phyloP scores from a whole-genome alignment of 2,888 invertebrate species.

The Melinaea menophilus region DNA sequence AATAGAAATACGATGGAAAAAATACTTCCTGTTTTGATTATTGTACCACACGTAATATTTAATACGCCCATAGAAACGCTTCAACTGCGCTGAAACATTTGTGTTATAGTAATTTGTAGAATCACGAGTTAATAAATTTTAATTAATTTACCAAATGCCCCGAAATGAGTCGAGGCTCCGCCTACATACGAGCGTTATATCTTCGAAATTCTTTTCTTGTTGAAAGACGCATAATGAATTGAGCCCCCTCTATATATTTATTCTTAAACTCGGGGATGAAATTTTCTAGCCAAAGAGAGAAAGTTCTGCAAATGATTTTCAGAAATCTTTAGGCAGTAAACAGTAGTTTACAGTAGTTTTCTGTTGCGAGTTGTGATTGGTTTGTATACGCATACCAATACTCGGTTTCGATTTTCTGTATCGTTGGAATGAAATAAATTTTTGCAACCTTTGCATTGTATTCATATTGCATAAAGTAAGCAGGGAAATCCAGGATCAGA shows the following conservation, averaged over 20 bases:
- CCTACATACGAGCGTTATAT: conserved; percentile 45
- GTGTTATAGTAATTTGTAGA: too few species aligned
- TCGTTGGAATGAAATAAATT: not conserved
- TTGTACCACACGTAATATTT: too few species aligned
- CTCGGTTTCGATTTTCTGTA: not conserved
- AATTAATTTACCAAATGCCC: conserved; percentile 28
- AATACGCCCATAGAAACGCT: too few species aligned
- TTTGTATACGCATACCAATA: conserved; percentile 5
- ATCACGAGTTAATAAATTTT: conserved; percentile 30
- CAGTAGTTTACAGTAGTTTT: conserved; percentile 39
- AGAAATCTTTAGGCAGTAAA: conserved; percentile 44
- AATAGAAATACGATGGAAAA: too few species aligned
- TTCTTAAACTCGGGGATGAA: conserved; percentile 46
- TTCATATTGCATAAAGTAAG: too few species aligned
- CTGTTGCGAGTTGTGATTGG: conserved; percentile 28
- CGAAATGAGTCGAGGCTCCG: conserved; percentile 44
- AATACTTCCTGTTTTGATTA: too few species aligned
- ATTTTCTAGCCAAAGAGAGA: conserved; percentile 54
- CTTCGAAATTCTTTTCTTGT: conserved; percentile 68
- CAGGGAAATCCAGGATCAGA: not conserved
- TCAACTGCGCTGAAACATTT: too few species aligned
- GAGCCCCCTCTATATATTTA: conserved; percentile 63
- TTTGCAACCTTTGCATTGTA: too few species aligned
- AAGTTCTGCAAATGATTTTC: conserved; percentile 61
- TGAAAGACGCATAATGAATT: conserved; percentile 73